Conservation (phyloP, 1,140 invertebrate species). For the Lerema accius region DNA sequence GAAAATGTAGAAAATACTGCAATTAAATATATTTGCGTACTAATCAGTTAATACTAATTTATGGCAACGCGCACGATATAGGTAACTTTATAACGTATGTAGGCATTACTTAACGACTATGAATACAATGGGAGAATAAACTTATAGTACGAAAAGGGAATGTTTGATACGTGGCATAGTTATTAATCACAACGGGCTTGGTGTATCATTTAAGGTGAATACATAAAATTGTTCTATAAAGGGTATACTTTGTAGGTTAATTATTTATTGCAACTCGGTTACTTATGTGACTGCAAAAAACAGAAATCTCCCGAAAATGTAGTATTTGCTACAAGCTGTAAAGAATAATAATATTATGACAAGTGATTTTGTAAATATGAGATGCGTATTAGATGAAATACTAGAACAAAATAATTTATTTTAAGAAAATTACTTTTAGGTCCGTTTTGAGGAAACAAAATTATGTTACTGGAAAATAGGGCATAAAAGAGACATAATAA, state of each 20-base stretch:
- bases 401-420: too few relatives aligned
- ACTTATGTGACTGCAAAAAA: too few relatives aligned
- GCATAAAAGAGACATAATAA: background rate
- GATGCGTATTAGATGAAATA: too few relatives aligned
- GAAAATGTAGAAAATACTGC: constrained; percentile 1
- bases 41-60: constrained; percentile 64
- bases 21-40: constrained; percentile 20
- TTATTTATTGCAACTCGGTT: too few relatives aligned
- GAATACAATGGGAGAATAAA: constrained; percentile 53
- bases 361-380: too few relatives aligned
- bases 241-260: too few relatives aligned
- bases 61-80: constrained; percentile 72
- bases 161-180: constrained; percentile 50
- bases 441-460: background rate
- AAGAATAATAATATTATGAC: too few relatives aligned
- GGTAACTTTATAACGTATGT: constrained; percentile 69
- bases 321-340: too few relatives aligned
- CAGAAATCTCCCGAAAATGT: too few relatives aligned
- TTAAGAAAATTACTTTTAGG: too few relatives aligned
- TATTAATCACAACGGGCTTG: constrained; percentile 38
- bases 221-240: background rate
- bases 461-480: constrained; percentile 1
- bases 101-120: constrained; percentile 59
- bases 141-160: constrained; percentile 68
- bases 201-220: background rate